These are phyloP conservation scores for Philaenus spumarius DNA, from an alignment of 1,140 invertebrate genomes.

Conservation along the genomic window DNA sequence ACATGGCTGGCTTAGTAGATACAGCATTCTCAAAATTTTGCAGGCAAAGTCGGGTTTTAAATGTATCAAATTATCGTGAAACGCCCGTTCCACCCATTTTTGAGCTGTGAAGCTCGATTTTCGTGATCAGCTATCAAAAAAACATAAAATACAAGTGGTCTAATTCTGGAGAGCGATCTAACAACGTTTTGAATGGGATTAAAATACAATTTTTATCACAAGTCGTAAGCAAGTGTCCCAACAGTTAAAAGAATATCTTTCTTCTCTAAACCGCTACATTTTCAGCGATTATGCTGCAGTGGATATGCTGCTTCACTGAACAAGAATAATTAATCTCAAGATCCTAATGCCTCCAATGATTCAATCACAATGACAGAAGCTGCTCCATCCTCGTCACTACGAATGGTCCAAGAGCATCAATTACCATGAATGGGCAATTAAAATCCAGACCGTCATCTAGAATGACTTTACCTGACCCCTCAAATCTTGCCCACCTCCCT, in stretches of 20 bases:
- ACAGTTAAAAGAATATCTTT: no score
- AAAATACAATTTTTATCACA: no score
- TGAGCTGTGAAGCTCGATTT: neutral
- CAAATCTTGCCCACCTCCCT: neutral
- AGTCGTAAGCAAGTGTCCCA: no score
- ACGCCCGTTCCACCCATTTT: neutral
- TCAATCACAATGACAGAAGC: no score
- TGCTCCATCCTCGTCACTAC: no score
- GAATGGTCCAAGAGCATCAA: no score
- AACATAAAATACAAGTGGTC: neutral
- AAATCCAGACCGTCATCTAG: neutral
- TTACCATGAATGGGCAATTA: neutral
- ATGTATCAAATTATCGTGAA: conserved; percentile 13
- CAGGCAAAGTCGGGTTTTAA: conserved; percentile 1
- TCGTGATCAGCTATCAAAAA: neutral
- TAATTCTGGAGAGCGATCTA: neutral
- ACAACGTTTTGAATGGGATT: neutral
- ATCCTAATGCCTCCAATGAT: no score
- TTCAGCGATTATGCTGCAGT: no score
- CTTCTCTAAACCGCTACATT: no score
- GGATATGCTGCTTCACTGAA: no score
- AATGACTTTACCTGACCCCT: neutral
- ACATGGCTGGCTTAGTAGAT: conserved; percentile 33
- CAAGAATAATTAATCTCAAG: no score
- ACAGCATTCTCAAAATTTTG: conserved; percentile 33